phyloP scores from a whole-genome alignment of 2,888 invertebrate genomes.

The Candidula unifasciata region DNA sequence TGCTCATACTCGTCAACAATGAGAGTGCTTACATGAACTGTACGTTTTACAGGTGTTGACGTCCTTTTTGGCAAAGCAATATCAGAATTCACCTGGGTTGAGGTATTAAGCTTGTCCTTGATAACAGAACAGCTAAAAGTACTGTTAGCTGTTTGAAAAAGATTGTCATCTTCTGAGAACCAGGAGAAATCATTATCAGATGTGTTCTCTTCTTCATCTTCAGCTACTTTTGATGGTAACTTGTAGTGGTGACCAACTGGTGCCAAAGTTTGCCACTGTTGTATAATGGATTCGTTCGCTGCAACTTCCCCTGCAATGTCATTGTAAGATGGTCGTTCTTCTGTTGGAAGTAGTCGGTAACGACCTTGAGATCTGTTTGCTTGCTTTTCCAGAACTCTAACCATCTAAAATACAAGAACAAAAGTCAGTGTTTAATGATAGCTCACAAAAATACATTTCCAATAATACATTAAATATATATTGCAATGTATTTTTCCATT shows the following conservation, averaged over 20 bases:
- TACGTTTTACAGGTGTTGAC: conserved; percentile 11
- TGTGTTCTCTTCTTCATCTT: not conserved
- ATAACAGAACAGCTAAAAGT: not conserved
- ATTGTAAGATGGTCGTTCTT: conserved; percentile 40
- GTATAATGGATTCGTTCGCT: conserved; percentile 38
- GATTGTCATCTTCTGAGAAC: not conserved
- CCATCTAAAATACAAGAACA: not conserved
- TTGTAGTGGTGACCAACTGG: not conserved
- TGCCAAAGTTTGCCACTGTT: not conserved
- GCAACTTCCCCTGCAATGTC: conserved; percentile 46
- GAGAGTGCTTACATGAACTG: not conserved
- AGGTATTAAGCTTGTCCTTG: not conserved
- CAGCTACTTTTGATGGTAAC: not conserved
- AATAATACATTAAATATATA: too few species aligned
- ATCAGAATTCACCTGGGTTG: not conserved
- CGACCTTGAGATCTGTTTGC: conserved; percentile 31
- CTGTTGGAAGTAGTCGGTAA: conserved; percentile 33
- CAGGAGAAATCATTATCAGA: not conserved
- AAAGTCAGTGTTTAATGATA: not conserved
- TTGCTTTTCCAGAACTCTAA: conserved; percentile 25
- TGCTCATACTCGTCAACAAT: not conserved
- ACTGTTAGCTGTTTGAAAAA: conserved; percentile 28
- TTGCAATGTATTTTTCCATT: too few species aligned
- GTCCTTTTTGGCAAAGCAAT: conserved; percentile 30
- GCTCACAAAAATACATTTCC: too few species aligned